These are phyloP conservation scores for Unio pictorum DNA, from an alignment of 2,888 invertebrate species.

Conservation along the genomic window DNA sequence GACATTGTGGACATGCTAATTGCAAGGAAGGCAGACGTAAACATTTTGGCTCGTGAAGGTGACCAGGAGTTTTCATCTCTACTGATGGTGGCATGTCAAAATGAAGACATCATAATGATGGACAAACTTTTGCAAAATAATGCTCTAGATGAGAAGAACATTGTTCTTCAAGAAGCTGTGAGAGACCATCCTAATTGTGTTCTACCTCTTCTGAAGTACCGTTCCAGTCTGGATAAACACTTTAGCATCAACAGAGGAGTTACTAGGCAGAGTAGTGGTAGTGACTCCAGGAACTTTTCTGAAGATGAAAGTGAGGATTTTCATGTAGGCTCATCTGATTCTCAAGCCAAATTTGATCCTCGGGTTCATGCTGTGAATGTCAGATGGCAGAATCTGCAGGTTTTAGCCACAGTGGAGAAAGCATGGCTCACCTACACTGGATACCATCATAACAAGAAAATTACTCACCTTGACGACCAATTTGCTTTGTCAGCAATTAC, in stretches of 20 bases:
- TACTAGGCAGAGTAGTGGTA: conserved; percentile 79
- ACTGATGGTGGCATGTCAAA: conserved; percentile 81
- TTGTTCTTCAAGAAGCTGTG: conserved; percentile 84
- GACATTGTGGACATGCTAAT: conserved; percentile 84
- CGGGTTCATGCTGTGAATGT: conserved; percentile 79
- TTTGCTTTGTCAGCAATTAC: conserved; percentile 91
- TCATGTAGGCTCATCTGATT: conserved; percentile 28
- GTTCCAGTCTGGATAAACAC: conserved; percentile 84
- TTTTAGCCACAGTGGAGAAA: conserved; percentile 79
- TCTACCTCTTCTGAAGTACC: conserved; percentile 87
- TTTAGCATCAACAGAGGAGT: conserved; percentile 92
- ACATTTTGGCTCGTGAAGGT: conserved; percentile 77
- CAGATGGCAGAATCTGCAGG: conserved; percentile 87
- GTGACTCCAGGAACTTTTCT: conserved; percentile 73
- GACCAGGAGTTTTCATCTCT: conserved; percentile 43
- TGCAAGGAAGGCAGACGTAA: conserved; percentile 86
- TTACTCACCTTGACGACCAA: conserved; percentile 80
- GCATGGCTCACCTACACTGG: conserved; percentile 90
- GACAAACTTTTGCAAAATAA: conserved; percentile 85
- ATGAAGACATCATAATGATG: conserved; percentile 81
- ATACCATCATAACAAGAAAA: conserved; percentile 85
- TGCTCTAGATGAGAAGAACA: conserved; percentile 87
- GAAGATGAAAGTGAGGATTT: conserved; percentile 63
- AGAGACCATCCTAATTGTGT: conserved; percentile 73
- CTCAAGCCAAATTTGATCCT: conserved; percentile 35